Percentiles rank a stretch among this genome's conserved stretches.
These are phyloP conservation scores for Falcunculus frontatus DNA, from an alignment of 2,113 vertebrate genomes.

Conservation along the genomic window DNA sequence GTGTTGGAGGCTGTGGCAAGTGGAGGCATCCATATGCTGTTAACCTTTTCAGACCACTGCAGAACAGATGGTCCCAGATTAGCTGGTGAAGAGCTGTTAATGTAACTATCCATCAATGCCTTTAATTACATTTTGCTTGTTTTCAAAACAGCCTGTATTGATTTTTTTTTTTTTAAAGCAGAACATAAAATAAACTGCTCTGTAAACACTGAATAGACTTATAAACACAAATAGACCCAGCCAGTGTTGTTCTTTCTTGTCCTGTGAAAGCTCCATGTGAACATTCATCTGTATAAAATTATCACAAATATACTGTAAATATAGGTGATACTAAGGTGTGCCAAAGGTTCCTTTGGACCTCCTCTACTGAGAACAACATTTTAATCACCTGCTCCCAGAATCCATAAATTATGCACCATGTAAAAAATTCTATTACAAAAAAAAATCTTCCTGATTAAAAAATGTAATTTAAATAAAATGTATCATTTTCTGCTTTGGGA, in stretches of 20 bases:
- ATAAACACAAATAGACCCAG: background rate
- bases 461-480: conserved; percentile 25
- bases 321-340: background rate
- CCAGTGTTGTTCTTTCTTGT: background rate
- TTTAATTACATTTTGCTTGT: conserved; percentile 16
- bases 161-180: background rate
- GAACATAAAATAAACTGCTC: background rate
- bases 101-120: conserved; percentile 19
- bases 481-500: conserved; percentile 5
- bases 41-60: background rate
- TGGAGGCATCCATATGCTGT: background rate
- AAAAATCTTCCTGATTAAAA: background rate
- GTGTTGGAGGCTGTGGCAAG: background rate
- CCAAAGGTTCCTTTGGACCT: background rate
- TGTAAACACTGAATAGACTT: background rate
- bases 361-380: background rate
- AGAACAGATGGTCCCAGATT: conserved; percentile 26
- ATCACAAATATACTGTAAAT: background rate
- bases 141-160: background rate
- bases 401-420: background rate
- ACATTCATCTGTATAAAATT: background rate
- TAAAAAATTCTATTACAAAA: background rate
- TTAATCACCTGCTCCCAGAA: background rate
- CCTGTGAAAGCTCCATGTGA: background rate
- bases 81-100: conserved; percentile 16